Evolutionary conservation across 2,888 invertebrate genomes (phyloP).

Genomic region (Tetranychus piercei): DNA sequence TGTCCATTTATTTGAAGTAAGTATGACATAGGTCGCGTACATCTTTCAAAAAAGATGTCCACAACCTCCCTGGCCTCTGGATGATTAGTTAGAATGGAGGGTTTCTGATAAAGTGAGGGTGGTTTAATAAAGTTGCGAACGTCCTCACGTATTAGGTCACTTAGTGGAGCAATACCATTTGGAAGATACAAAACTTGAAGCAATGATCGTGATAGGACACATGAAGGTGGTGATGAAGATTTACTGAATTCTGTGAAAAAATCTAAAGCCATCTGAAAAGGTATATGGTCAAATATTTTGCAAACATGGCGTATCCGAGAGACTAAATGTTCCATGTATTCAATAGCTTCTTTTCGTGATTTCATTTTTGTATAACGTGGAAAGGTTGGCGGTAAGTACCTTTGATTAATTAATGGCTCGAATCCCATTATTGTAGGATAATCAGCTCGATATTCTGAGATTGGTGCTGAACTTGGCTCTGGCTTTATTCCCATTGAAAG

Average conservation of each 20-base stretch:
- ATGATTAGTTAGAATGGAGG: constrained; percentile 31
- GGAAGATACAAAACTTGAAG: constrained; percentile 33
- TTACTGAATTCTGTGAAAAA: constrained; percentile 84
- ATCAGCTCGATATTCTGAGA: constrained; percentile 33
- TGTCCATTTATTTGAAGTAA: constrained; percentile 54
- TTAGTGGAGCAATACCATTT: constrained; percentile 42
- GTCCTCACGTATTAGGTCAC: constrained; percentile 66
- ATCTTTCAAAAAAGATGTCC: constrained; percentile 68
- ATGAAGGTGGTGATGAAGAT: constrained; percentile 36
- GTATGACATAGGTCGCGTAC: constrained; percentile 65
- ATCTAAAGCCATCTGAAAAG: constrained; percentile 66
- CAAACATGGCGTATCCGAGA: constrained; percentile 58
- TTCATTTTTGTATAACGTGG: constrained; percentile 86
- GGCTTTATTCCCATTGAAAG: constrained; percentile 53
- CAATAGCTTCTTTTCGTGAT: constrained; percentile 51
- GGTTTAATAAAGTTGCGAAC: constrained; percentile 62
- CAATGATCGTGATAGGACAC: constrained; percentile 27
- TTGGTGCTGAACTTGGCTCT: constrained; percentile 33
- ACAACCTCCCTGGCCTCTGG: constrained; percentile 66
- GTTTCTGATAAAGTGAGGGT: constrained; percentile 38
- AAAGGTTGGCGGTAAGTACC: constrained; percentile 89
- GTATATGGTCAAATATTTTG: constrained; percentile 55
- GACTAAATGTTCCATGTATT: constrained; percentile 63
- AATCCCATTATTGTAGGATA: constrained; percentile 50
- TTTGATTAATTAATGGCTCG: constrained; percentile 85